phyloP scores from a whole-genome alignment of 2,888 invertebrate species.

The Chymomyza procnemis region DNA sequence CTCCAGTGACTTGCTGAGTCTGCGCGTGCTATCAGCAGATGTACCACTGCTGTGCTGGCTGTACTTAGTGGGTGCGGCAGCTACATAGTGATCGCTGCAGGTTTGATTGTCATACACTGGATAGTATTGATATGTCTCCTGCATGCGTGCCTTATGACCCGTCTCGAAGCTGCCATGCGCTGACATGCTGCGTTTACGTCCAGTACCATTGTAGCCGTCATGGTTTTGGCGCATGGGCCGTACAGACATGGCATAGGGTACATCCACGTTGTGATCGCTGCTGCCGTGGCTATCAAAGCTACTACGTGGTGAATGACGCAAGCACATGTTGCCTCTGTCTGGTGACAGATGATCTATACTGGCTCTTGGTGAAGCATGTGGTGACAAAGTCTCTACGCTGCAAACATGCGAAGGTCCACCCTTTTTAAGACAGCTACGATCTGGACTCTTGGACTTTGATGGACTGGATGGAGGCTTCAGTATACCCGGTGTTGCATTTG shows the following conservation, averaged over 20 bases:
- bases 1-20: constrained; percentile 77
- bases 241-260: constrained; percentile 61
- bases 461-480: constrained; percentile 76
- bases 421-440: constrained; percentile 77
- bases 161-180: constrained; percentile 78
- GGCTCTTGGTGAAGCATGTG: constrained; percentile 76
- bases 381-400: constrained; percentile 75
- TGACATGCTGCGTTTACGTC: constrained; percentile 77
- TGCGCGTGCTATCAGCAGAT: constrained; percentile 24
- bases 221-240: constrained; percentile 12
- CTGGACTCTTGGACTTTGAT: constrained; percentile 77
- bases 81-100: constrained; percentile 76
- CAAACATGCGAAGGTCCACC: constrained; percentile 75
- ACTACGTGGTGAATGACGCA: constrained; percentile 76
- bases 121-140: constrained; percentile 78
- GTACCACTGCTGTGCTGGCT: constrained; percentile 45
- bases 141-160: constrained; percentile 46
- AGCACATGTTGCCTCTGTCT: constrained; percentile 72
- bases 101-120: constrained; percentile 78
- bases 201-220: constrained; percentile 25
- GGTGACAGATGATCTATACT: constrained; percentile 78
- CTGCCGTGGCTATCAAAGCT: constrained; percentile 77
- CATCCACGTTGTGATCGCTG: constrained; percentile 75
- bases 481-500: constrained; percentile 72
- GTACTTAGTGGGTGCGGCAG: constrained; percentile 60